Percentiles rank a stretch among this genome's conserved stretches.
Evolutionary conservation across 23 tunicate genomes (phyloP).

Genomic region (Styela plicata): DNA sequence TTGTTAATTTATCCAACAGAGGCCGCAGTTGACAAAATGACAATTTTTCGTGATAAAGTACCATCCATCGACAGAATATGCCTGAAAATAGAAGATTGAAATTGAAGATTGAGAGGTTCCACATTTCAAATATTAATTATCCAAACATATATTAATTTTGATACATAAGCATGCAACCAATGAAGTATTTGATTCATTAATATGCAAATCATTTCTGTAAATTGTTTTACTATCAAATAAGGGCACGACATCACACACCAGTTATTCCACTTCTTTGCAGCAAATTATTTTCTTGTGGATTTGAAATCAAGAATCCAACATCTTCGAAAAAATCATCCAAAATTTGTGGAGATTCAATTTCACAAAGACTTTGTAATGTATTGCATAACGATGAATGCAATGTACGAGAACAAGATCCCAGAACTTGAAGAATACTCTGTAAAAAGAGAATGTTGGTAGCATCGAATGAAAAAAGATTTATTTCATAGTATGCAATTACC

Average conservation of each 20-base stretch:
- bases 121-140: too few species aligned
- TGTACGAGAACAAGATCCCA: constrained; percentile 57
- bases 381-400: constrained; percentile 39
- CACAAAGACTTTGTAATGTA: constrained; percentile 44
- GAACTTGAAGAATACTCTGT: constrained; percentile 54
- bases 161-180: too few species aligned
- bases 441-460: too few species aligned
- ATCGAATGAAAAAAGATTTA: too few species aligned
- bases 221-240: not conserved
- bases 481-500: too few species aligned
- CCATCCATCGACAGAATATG: constrained; percentile 65
- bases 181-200: too few species aligned
- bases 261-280: constrained; percentile 49
- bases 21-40: constrained; percentile 58
- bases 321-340: constrained; percentile 55
- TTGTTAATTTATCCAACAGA: constrained; percentile 46
- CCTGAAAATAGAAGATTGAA: too few species aligned
- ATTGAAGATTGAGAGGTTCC: too few species aligned
- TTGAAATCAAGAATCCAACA: constrained; percentile 29
- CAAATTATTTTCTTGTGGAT: constrained; percentile 32
- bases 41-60: constrained; percentile 58
- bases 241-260: constrained; percentile 41
- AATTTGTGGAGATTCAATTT: constrained; percentile 35
- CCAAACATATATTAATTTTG: too few species aligned
- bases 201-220: not conserved